Percentiles rank a stretch among this genome's conserved stretches.
Evolutionary conservation across 2,888 invertebrate genomes (phyloP).

Genomic region (Synanthedon formicaeformis): DNA sequence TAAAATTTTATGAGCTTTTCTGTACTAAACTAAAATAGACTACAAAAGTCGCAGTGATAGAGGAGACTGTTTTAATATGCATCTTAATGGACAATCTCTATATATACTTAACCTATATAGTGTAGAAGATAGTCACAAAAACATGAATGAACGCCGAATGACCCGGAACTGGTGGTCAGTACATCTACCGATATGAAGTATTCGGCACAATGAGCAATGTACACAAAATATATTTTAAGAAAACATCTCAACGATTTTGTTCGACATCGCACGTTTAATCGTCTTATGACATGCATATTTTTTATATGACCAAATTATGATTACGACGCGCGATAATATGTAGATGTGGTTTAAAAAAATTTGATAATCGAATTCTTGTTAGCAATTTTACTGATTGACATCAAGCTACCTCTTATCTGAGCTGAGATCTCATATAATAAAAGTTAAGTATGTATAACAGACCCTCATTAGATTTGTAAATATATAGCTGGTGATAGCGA

Average conservation of each 20-base stretch:
- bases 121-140: slow-evolving; percentile 13
- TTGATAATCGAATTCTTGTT: slow-evolving; percentile 49
- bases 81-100: too few species aligned
- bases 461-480: too few species aligned
- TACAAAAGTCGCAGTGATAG: too few species aligned
- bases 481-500: too few species aligned
- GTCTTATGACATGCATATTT: slow-evolving; percentile 42
- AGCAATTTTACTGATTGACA: slow-evolving; percentile 18
- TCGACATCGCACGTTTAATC: slow-evolving; percentile 26
- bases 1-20: too few species aligned
- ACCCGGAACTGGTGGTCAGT: slow-evolving; percentile 47
- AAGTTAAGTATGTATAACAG: too few species aligned
- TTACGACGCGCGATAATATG: slow-evolving; percentile 20
- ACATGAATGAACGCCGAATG: slow-evolving; percentile 32
- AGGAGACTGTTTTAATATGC: too few species aligned
- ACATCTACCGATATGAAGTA: slow-evolving; percentile 9
- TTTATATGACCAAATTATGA: slow-evolving; percentile 31
- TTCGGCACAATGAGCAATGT: slow-evolving; percentile 5
- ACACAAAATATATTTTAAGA: slow-evolving; percentile 9
- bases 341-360: slow-evolving; percentile 25
- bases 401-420: background rate
- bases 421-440: too few species aligned
- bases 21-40: too few species aligned
- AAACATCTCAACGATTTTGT: slow-evolving; percentile 17
- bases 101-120: too few species aligned